A percentile compares a stretch with the other conserved stretches of the same genome.
These are phyloP conservation scores for Pao palembangensis DNA, from an alignment of 2,113 vertebrate genomes.

Conservation along the genomic window DNA sequence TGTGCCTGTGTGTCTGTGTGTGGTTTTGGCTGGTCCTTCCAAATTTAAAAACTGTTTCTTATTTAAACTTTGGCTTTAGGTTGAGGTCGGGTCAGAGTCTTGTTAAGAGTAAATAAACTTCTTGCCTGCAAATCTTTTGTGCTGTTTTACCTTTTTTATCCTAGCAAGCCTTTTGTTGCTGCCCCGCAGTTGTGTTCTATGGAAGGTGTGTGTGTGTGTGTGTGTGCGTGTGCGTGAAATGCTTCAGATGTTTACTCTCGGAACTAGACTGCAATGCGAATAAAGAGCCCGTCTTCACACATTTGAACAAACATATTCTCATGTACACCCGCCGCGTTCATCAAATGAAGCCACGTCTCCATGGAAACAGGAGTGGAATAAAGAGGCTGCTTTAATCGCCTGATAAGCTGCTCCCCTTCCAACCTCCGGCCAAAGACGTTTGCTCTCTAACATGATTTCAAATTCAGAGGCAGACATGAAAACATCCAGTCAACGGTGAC, in stretches of 20 bases:
- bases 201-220: too few relatives aligned
- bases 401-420: constrained; percentile 62
- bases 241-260: too few relatives aligned
- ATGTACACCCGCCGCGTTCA: constrained; percentile 22
- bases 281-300: constrained; percentile 5
- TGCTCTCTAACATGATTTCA: constrained; percentile 44
- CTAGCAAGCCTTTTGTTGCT: constrained; percentile 9
- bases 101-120: constrained; percentile 2
- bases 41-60: not conserved
- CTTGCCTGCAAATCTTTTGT: not conserved
- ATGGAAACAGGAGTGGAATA: constrained; percentile 67
- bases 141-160: not conserved
- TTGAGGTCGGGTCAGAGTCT: constrained; percentile 2
- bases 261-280: constrained; percentile 9
- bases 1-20: too few relatives aligned
- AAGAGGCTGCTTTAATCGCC: constrained; percentile 64
- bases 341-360: constrained; percentile 62
- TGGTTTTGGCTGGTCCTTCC: too few relatives aligned
- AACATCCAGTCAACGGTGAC: constrained; percentile 39
- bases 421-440: constrained; percentile 50
- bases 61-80: not conserved
- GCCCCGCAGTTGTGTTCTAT: not conserved
- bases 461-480: constrained; percentile 31
- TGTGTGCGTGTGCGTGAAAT: too few relatives aligned
- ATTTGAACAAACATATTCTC: constrained; percentile 1